Evolutionary conservation across 37 sponge, comb jelly and placozoan genomes (phyloP).

Genomic region (Hormiphora californensis): DNA sequence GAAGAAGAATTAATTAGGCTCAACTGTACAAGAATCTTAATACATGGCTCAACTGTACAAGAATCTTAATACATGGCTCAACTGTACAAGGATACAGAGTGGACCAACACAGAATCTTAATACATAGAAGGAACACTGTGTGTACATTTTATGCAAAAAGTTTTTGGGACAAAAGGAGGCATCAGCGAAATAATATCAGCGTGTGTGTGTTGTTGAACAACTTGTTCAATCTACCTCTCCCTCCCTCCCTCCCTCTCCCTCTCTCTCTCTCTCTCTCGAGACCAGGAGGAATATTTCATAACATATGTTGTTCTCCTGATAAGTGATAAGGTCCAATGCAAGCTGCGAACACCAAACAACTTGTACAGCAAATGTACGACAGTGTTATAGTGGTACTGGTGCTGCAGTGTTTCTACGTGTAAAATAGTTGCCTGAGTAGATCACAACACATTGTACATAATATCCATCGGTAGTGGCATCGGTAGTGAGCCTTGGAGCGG

Average conservation of each 20-base stretch:
- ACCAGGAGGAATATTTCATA: constrained; percentile 29
- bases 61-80: too few species aligned
- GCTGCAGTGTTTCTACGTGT: constrained; percentile 48
- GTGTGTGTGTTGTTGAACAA: too few species aligned
- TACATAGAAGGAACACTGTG: too few species aligned
- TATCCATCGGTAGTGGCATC: too few species aligned
- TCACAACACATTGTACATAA: too few species aligned
- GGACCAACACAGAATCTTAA: too few species aligned
- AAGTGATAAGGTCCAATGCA: constrained; percentile 59
- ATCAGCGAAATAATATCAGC: not conserved
- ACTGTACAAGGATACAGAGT: too few species aligned
- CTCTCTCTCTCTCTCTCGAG: constrained; percentile 9
- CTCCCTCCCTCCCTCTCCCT: not conserved
- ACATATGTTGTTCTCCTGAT: constrained; percentile 58
- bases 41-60: too few species aligned
- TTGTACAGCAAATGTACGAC: not conserved
- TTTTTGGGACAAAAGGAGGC: too few species aligned
- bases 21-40: too few species aligned
- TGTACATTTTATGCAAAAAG: too few species aligned
- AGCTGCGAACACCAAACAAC: constrained; percentile 55
- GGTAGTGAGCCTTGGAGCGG: not conserved
- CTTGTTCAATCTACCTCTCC: not conserved
- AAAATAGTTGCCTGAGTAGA: constrained; percentile 46
- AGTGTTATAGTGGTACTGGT: constrained; percentile 54
- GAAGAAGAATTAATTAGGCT: too few species aligned